Percentiles rank a stretch among this genome's conserved stretches.
Evolutionary conservation across 2,888 invertebrate species (phyloP).

Genomic region (Ommatoiulus sabulosus): DNA sequence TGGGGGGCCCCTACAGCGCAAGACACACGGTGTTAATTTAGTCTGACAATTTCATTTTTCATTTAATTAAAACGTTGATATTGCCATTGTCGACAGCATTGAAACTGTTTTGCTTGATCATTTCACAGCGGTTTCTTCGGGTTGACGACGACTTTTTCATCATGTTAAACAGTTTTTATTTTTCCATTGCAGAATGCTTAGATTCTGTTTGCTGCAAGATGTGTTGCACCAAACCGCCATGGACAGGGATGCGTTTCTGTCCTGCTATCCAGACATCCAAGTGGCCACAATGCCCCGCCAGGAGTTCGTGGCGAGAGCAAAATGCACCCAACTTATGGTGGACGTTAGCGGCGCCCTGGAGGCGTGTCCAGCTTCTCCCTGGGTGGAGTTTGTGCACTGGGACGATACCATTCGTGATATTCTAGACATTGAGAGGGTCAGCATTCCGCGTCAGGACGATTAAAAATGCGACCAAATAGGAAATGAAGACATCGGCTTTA

Average conservation of each 20-base stretch:
- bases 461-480: background rate
- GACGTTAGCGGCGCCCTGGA: conserved; percentile 52
- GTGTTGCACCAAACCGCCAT: conserved; percentile 61
- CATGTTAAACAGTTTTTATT: background rate
- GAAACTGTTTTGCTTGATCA: conserved; percentile 17
- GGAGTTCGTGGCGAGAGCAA: conserved; percentile 53
- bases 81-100: conserved; percentile 35
- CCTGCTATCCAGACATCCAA: conserved; percentile 57
- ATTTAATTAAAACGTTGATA: background rate
- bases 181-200: conserved; percentile 54
- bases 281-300: conserved; percentile 56
- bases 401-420: conserved; percentile 57
- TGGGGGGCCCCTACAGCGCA: background rate
- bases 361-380: conserved; percentile 51
- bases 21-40: background rate
- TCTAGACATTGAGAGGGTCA: conserved; percentile 58
- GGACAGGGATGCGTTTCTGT: conserved; percentile 59
- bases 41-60: background rate
- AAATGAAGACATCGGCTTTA: background rate
- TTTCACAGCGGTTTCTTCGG: background rate
- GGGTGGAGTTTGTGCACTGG: conserved; percentile 56
- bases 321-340: conserved; percentile 55
- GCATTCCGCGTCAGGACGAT: conserved; percentile 54
- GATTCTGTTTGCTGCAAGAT: conserved; percentile 61
- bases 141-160: background rate